Conservation (phyloP, 1,140 invertebrate genomes). For the Asobara japonica region DNA sequence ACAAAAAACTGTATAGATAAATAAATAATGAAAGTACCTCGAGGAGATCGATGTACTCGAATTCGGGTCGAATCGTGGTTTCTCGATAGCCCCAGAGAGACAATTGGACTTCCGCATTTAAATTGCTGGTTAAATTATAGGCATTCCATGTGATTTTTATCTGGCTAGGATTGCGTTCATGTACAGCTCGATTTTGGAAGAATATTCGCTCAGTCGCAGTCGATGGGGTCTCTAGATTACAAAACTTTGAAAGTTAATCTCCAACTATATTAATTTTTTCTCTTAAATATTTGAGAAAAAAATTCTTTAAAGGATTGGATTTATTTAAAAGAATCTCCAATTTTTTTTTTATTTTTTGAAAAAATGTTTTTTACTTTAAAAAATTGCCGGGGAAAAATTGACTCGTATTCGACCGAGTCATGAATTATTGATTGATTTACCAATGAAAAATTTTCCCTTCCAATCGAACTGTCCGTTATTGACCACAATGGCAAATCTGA, state of each 20-base stretch:
- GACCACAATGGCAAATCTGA: conserved; percentile 87
- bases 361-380: not conserved
- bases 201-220: conserved; percentile 85
- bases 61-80: conserved; percentile 76
- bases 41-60: conserved; percentile 71
- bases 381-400: too few species aligned
- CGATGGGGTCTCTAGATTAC: conserved; percentile 80
- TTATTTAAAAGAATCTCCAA: not conserved
- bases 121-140: conserved; percentile 85
- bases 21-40: conserved; percentile 53
- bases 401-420: too few species aligned
- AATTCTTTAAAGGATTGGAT: too few species aligned
- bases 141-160: conserved; percentile 84
- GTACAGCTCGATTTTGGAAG: conserved; percentile 78
- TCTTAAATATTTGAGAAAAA: too few species aligned
- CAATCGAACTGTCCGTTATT: conserved; percentile 86
- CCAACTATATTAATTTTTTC: too few species aligned
- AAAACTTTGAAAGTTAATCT: not conserved
- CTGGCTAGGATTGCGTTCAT: conserved; percentile 76
- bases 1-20: not conserved
- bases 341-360: not conserved
- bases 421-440: conserved; percentile 67
- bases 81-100: conserved; percentile 89
- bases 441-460: conserved; percentile 92
- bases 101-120: conserved; percentile 79